Evolutionary conservation across 2,888 invertebrate genomes (phyloP).

Genomic region (Cryptocephalus moraei): DNA sequence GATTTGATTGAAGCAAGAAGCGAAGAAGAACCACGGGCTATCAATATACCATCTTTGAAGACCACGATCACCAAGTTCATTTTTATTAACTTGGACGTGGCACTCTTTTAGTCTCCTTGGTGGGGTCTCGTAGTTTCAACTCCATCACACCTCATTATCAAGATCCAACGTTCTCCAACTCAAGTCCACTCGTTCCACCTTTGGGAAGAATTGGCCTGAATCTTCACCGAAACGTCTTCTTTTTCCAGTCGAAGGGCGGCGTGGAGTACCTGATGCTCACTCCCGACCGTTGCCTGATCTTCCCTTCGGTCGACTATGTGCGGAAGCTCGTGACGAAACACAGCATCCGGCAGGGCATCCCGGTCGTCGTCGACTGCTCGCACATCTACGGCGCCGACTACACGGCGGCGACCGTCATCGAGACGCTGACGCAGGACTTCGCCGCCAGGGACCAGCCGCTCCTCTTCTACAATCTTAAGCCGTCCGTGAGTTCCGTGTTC

Average conservation of each 20-base stretch:
- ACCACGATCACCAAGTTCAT: too few relatives aligned
- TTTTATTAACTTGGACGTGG: too few relatives aligned
- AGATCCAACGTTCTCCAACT: too few relatives aligned
- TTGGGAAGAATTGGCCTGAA: too few relatives aligned
- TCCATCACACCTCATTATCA: too few relatives aligned
- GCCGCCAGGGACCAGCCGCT: slow-evolving; percentile 60
- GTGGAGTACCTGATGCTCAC: slow-evolving; percentile 73
- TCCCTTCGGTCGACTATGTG: slow-evolving; percentile 84
- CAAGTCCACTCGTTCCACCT: too few relatives aligned
- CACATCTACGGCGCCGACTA: slow-evolving; percentile 83
- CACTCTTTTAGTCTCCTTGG: too few relatives aligned
- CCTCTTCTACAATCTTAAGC: slow-evolving; percentile 77
- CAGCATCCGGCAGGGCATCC: slow-evolving; percentile 55
- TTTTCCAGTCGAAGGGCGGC: slow-evolving; percentile 53
- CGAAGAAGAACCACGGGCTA: too few relatives aligned
- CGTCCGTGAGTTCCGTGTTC: slow-evolving; percentile 70
- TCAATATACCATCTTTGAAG: too few relatives aligned
- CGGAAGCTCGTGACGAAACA: slow-evolving; percentile 75
- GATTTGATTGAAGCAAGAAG: too few relatives aligned
- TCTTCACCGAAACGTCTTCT: too few relatives aligned
- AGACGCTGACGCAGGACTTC: slow-evolving; percentile 66
- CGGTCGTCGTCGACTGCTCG: slow-evolving; percentile 78
- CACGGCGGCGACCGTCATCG: slow-evolving; percentile 74
- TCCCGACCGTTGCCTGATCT: slow-evolving; percentile 79
- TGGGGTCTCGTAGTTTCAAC: too few relatives aligned